Evolutionary conservation across 2,113 vertebrate species (phyloP), one percentile per base, ranked within the genome.

Genomic region (Phaethon lepturus): DNA sequence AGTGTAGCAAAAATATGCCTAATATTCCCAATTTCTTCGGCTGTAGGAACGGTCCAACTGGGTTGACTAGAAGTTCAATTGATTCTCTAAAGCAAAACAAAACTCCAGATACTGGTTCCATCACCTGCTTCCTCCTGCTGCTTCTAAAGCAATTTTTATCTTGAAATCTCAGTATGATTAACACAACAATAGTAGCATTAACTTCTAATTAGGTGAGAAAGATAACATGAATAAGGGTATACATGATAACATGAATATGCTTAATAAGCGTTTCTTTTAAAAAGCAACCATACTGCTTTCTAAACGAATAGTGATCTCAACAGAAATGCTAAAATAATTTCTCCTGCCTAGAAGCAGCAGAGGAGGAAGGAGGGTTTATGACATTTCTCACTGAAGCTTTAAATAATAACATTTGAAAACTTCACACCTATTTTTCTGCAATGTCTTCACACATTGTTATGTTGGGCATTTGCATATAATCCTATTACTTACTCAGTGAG

Each of bases 371-470:
- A 7, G 8, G 58, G 10, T 74, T 86, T 38, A 62, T 49, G 45
- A 55, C 6, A 50, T 66, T 90, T 90, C 3, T 35, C 31, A 66
- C 14, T 38, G 45, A 76, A 73, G 26, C 9, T 80, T 83, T 38
- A 31, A 76, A 63, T 40, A 75, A 66, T 13, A 7, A 10, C 81
- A 89, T 14, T 3, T 82, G 44, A 63, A 87, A 91, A 53, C 15
- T 68, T 68, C 1, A 1, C 4, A 16, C 15, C 2, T 7, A 75
- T 93, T 62, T 14, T 40, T 22, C 53, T 1, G 1, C 33, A 38
- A 38, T 7, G 13, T 58, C 42, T 62, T 11, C 18, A 73, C 12
- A 60, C 12, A 23, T 47, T 19, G 5, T 71, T 87, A 40, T 11
- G 10, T 38, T 73, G 35, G 17, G 4, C 7, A 68, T 86, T 83